A percentile compares a stretch with the other conserved stretches of the same genome.
phyloP scores from a whole-genome alignment of 2,888 invertebrate species.

The Eustalomyia histrio region DNA sequence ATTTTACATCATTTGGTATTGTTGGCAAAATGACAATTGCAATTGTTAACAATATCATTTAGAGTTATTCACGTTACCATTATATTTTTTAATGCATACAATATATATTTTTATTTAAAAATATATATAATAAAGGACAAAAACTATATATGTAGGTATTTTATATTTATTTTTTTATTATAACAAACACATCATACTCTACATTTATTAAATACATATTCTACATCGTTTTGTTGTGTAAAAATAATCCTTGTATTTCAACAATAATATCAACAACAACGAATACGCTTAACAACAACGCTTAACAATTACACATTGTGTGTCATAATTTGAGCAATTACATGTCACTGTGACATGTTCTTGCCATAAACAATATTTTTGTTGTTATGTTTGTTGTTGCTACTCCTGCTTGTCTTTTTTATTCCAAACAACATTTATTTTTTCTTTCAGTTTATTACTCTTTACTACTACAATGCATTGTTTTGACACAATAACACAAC shows the following conservation, averaged over 20 bases:
- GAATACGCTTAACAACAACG: conserved; percentile 22
- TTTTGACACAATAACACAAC: conserved; percentile 59
- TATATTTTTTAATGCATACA: conserved; percentile 1
- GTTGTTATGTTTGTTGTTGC: conserved; percentile 65
- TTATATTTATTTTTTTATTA: neutral
- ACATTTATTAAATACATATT: neutral
- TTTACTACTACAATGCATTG: conserved; percentile 47
- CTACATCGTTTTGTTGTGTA: conserved; percentile 25
- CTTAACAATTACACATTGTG: conserved; percentile 65
- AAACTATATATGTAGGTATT: neutral
- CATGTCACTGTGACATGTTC: conserved; percentile 70
- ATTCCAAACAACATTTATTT: neutral
- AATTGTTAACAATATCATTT: conserved; percentile 57
- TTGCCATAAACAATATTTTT: conserved; percentile 64
- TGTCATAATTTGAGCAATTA: conserved; percentile 73
- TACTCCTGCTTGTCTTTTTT: conserved; percentile 30
- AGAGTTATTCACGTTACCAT: conserved; percentile 48
- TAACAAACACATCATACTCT: conserved; percentile 16
- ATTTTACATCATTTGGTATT: neutral
- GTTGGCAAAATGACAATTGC: conserved; percentile 20
- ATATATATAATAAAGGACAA: neutral
- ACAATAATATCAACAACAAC: neutral
- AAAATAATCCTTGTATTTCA: conserved; percentile 25
- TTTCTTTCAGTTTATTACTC: conserved; percentile 59
- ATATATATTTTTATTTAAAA: conserved; percentile 22